These are phyloP conservation scores for Vimba vimba DNA, from an alignment of 2,113 vertebrate genomes.

Conservation along the genomic window DNA sequence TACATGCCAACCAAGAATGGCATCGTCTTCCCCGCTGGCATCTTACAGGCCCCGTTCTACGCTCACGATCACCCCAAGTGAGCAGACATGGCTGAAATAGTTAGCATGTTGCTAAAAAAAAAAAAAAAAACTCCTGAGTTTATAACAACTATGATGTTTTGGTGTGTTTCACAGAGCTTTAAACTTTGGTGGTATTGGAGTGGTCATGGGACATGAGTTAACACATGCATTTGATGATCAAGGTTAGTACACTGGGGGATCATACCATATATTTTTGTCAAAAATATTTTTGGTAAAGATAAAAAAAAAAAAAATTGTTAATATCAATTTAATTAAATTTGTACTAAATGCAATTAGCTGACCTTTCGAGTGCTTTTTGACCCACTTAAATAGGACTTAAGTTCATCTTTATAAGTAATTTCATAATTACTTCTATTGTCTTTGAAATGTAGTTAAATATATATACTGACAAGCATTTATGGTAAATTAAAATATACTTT, in stretches of 20 bases:
- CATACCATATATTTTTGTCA: neutral
- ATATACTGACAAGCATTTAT: too few species aligned
- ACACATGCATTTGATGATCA: slow-evolving; percentile 98
- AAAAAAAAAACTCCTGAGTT: neutral
- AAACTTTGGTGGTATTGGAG: slow-evolving; percentile 96
- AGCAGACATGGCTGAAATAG: slow-evolving; percentile 66
- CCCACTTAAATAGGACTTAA: neutral
- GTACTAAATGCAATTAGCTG: neutral
- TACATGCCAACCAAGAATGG: slow-evolving; percentile 98
- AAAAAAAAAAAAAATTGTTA: too few species aligned
- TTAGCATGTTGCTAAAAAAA: neutral
- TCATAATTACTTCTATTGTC: neutral
- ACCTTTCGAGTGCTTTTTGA: neutral
- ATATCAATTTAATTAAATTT: neutral
- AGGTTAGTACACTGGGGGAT: slow-evolving; percentile 77
- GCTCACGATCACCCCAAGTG: slow-evolving; percentile 92
- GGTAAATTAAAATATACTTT: too few species aligned
- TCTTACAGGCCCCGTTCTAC: slow-evolving; percentile 97
- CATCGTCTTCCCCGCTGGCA: slow-evolving; percentile 96
- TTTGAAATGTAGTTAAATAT: neutral
- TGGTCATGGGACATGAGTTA: slow-evolving; percentile 98
- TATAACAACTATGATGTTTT: neutral
- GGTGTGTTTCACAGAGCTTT: slow-evolving; percentile 80
- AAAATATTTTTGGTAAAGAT: neutral
- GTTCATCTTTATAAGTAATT: neutral